These are phyloP conservation scores for Leptinotarsa tumamoca DNA, from an alignment of 2,888 invertebrate species.

Conservation along the genomic window DNA sequence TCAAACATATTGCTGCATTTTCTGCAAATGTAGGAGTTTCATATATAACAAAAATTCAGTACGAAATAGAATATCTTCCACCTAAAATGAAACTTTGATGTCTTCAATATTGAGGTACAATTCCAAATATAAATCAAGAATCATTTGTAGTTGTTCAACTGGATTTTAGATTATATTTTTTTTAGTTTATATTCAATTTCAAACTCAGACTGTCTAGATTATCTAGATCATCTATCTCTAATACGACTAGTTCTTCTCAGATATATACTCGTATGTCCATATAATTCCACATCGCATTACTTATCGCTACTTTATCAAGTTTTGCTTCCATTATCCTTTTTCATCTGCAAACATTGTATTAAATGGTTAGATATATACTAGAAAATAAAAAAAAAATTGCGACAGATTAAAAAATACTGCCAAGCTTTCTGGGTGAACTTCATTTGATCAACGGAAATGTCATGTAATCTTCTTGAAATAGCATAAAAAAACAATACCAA, in stretches of 20 bases:
- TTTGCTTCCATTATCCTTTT: too few relatives aligned
- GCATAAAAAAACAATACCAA: neutral
- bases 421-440: neutral
- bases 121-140: neutral
- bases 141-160: neutral
- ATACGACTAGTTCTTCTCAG: neutral
- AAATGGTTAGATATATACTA: neutral
- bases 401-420: neutral
- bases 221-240: too few relatives aligned
- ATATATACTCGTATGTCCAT: neutral
- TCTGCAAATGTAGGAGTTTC: neutral
- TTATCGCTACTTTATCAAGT: too few relatives aligned
- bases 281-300: too few relatives aligned
- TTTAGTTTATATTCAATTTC: neutral
- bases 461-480: neutral
- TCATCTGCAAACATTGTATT: neutral
- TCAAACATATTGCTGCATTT: neutral
- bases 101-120: neutral
- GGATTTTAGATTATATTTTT: neutral
- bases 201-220: neutral
- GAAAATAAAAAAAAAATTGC: neutral
- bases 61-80: neutral
- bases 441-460: neutral
- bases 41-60: neutral
- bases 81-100: neutral